A percentile compares a stretch with the other conserved stretches of the same genome.
Evolutionary conservation across 2,888 invertebrate genomes (phyloP).

Genomic region (Ctena decussata): DNA sequence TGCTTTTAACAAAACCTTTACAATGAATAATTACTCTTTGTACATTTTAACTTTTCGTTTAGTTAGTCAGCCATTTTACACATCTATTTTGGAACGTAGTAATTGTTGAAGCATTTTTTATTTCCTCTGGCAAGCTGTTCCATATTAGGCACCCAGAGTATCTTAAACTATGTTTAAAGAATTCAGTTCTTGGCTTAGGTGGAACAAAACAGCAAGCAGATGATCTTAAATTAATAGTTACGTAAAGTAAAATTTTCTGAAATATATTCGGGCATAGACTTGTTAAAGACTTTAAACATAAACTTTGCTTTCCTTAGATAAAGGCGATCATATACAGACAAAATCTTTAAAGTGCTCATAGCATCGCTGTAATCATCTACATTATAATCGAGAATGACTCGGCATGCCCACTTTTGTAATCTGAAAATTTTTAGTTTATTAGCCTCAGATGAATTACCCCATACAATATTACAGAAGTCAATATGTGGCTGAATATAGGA

Average conservation of each 20-base stretch:
- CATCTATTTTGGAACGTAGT: not conserved
- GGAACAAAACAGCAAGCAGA: not conserved
- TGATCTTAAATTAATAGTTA: not conserved
- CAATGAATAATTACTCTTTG: no score
- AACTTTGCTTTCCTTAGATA: not conserved
- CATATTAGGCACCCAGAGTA: not conserved
- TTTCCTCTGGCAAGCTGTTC: not conserved
- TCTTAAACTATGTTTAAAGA: not conserved
- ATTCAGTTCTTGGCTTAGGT: not conserved
- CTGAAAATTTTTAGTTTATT: not conserved
- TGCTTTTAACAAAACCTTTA: no score
- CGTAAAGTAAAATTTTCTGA: not conserved
- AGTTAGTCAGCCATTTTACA: not conserved
- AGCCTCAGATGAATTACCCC: not conserved
- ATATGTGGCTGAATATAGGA: not conserved
- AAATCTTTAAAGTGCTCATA: not conserved
- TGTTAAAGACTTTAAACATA: not conserved
- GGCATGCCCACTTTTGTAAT: not conserved
- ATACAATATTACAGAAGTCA: not conserved
- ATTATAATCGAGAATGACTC: not conserved
- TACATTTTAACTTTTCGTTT: no score
- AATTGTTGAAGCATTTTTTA: not conserved
- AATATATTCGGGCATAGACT: not conserved
- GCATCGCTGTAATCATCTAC: not conserved
- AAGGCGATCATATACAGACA: not conserved